Conservation (phyloP, 2,888 invertebrate genomes). For the Tineola bisselliella region DNA sequence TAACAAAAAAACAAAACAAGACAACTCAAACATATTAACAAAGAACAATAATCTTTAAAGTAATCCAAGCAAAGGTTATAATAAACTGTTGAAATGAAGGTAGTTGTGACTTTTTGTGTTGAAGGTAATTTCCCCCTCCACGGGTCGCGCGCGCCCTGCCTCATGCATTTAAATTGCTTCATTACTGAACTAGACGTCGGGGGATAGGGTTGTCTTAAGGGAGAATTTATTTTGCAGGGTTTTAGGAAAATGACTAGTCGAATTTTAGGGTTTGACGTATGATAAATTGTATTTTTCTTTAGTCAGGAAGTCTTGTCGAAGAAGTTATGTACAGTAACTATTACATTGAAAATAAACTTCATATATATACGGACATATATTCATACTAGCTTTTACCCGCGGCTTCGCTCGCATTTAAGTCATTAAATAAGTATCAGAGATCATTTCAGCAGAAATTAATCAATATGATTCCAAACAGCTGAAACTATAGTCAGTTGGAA, state of each 20-base stretch:
- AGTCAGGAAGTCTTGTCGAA: too few relatives aligned
- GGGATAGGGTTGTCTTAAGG: constrained; percentile 54
- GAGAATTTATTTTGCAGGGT: constrained; percentile 17
- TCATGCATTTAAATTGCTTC: constrained; percentile 71
- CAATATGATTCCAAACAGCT: too few relatives aligned
- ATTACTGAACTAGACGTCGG: constrained; percentile 63
- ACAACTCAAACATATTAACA: constrained; percentile 7
- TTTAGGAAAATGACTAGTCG: neutral
- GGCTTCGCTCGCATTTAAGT: too few relatives aligned
- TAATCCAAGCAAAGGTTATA: constrained; percentile 12
- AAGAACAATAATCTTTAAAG: constrained; percentile 19
- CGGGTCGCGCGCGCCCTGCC: constrained; percentile 62
- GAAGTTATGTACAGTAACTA: too few relatives aligned
- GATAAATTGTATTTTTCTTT: neutral
- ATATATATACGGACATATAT: too few relatives aligned
- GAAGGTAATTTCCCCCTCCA: constrained; percentile 45
- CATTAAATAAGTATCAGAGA: too few relatives aligned
- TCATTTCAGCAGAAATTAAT: too few relatives aligned
- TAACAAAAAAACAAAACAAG: neutral
- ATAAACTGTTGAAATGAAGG: constrained; percentile 18
- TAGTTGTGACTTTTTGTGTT: constrained; percentile 28
- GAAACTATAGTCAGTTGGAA: too few relatives aligned
- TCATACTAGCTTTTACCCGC: too few relatives aligned
- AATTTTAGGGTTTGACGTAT: neutral
- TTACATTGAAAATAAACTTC: too few relatives aligned